Percentiles rank a stretch among this genome's conserved stretches.
Evolutionary conservation across 2,888 invertebrate species (phyloP).

Genomic region (Elegia similella): DNA sequence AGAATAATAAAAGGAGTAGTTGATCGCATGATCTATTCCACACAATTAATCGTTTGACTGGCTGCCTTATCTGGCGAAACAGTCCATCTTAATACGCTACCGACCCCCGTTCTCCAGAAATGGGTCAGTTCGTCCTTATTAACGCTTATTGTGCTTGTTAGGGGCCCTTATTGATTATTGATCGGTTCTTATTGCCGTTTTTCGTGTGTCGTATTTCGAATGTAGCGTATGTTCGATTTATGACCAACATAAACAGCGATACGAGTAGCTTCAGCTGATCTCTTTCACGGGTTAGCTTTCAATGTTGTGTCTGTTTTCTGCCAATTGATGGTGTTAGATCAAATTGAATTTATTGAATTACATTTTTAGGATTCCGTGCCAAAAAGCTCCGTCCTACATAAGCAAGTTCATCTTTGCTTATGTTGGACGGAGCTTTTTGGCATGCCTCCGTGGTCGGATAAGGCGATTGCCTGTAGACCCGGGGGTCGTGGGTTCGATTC

Average conservation of each 20-base stretch:
- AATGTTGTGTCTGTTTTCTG: too few species aligned
- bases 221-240: background rate
- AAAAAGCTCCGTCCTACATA: too few species aligned
- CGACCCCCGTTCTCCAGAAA: constrained; percentile 48
- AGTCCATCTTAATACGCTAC: constrained; percentile 66
- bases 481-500: too few species aligned
- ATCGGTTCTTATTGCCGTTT: constrained; percentile 22
- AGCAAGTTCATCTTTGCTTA: too few species aligned
- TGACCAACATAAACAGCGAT: background rate
- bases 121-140: constrained; percentile 58
- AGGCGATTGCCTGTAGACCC: too few species aligned
- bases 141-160: constrained; percentile 45
- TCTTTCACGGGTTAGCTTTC: background rate
- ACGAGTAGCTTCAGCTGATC: background rate
- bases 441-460: too few species aligned
- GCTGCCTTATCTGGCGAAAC: constrained; percentile 59
- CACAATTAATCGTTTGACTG: constrained; percentile 65
- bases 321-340: too few species aligned
- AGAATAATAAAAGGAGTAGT: constrained; percentile 4
- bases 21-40: constrained; percentile 44
- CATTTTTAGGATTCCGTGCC: too few species aligned
- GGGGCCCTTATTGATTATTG: constrained; percentile 42
- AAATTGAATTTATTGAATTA: too few species aligned
- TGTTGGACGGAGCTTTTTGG: too few species aligned
- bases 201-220: constrained; percentile 1